These are phyloP conservation scores for Trissonchulus sp. DNA, from an alignment of 2,888 invertebrate species.

Conservation along the genomic window DNA sequence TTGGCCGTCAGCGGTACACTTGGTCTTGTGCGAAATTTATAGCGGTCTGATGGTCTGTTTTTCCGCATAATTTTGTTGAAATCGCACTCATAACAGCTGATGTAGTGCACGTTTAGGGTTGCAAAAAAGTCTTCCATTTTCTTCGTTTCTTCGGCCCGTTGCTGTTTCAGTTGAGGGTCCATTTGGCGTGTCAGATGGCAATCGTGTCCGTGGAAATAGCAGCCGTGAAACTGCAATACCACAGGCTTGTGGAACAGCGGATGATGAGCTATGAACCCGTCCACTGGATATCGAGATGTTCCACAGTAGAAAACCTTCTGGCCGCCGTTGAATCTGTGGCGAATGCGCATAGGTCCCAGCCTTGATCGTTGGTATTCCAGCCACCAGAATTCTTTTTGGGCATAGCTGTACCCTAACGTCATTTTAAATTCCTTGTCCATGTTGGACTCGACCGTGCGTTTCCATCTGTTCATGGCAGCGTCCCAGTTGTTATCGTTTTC, in stretches of 20 bases:
- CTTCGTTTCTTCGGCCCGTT: not conserved
- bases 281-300: not conserved
- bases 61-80: no score
- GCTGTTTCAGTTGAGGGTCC: not conserved
- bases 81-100: not conserved
- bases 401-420: no score
- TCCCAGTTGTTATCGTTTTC: no score
- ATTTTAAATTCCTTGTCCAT: no score
- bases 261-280: not conserved
- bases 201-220: not conserved
- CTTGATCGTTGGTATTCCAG: no score
- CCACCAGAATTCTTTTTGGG: no score
- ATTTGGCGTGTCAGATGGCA: not conserved
- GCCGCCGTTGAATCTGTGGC: not conserved
- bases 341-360: not conserved
- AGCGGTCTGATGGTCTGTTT: no score
- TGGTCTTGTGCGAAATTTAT: no score
- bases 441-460: no score
- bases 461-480: no score
- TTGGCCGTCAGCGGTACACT: not conserved
- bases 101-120: not conserved
- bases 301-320: not conserved
- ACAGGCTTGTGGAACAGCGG: not conserved
- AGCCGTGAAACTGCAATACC: not conserved
- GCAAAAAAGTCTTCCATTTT: not conserved